Evolutionary conservation across 2,113 vertebrate species (phyloP).

Genomic region (Tragelaphus buxtoni): DNA sequence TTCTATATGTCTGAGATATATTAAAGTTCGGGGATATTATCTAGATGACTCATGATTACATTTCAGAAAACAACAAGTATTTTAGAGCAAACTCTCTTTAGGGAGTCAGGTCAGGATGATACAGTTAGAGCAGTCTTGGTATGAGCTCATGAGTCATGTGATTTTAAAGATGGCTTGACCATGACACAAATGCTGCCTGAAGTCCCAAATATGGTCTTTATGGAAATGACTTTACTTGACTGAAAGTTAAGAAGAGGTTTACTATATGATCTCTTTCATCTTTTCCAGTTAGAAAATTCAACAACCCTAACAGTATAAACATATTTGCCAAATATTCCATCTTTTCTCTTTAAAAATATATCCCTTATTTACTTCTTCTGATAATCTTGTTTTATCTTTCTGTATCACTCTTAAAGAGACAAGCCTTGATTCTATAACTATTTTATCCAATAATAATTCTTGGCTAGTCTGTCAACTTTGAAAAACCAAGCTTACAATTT

Average conservation of each 20-base stretch:
- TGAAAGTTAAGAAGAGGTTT: background rate
- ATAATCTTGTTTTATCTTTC: background rate
- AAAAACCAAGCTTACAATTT: background rate
- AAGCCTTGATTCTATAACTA: background rate
- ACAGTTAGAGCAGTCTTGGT: background rate
- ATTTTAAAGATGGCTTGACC: background rate
- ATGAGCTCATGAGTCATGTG: background rate
- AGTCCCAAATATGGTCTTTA: background rate
- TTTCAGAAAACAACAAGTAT: background rate
- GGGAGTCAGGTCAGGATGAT: background rate
- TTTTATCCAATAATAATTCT: background rate
- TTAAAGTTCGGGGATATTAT: background rate
- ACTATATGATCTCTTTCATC: background rate
- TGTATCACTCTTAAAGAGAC: background rate
- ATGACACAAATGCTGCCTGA: constrained; percentile 13
- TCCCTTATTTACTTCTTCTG: background rate
- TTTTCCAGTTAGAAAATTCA: constrained; percentile 2
- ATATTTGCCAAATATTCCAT: background rate
- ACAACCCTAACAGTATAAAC: background rate
- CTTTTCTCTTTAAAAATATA: background rate
- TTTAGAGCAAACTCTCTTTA: constrained; percentile 10
- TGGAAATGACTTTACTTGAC: background rate
- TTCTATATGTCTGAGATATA: background rate
- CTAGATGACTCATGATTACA: constrained; percentile 5
- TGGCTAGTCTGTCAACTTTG: background rate